phyloP scores from a whole-genome alignment of 2,888 invertebrate genomes.

The Dascillus cervinus region DNA sequence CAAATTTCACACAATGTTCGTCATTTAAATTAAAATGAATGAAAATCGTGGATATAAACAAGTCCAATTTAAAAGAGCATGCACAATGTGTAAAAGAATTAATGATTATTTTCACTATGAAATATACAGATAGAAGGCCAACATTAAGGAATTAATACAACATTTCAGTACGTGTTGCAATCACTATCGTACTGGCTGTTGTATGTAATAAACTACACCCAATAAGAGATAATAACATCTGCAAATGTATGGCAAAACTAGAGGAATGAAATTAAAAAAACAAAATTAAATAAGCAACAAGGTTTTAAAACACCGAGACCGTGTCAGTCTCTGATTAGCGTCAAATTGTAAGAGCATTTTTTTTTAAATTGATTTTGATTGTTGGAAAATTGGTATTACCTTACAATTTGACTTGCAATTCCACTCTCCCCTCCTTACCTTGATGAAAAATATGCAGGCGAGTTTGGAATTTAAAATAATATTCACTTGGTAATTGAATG shows the following conservation, averaged over 20 bases:
- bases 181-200: not conserved
- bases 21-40: slow-evolving; percentile 1
- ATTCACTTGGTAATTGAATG: slow-evolving; percentile 1
- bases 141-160: too few species aligned
- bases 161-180: too few species aligned
- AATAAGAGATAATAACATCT: slow-evolving; percentile 20
- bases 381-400: not conserved
- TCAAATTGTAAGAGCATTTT: slow-evolving; percentile 30
- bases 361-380: slow-evolving; percentile 6
- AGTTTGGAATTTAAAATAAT: slow-evolving; percentile 2
- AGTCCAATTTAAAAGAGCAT: slow-evolving; percentile 32
- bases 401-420: slow-evolving; percentile 34
- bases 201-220: not conserved
- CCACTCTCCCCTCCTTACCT: slow-evolving; percentile 41
- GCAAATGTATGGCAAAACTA: slow-evolving; percentile 38
- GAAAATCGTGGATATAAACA: slow-evolving; percentile 3
- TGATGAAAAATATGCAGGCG: slow-evolving; percentile 1
- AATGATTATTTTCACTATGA: slow-evolving; percentile 38
- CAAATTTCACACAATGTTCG: slow-evolving; percentile 3
- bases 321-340: slow-evolving; percentile 36
- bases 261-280: slow-evolving; percentile 15
- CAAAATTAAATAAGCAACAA: slow-evolving; percentile 26
- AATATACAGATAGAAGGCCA: slow-evolving; percentile 45
- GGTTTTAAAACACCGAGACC: slow-evolving; percentile 35
- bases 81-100: slow-evolving; percentile 31